Evolutionary conservation across 2,797 vertebrate species (phyloP).

Genomic region (Peromyscus aztecus): DNA sequence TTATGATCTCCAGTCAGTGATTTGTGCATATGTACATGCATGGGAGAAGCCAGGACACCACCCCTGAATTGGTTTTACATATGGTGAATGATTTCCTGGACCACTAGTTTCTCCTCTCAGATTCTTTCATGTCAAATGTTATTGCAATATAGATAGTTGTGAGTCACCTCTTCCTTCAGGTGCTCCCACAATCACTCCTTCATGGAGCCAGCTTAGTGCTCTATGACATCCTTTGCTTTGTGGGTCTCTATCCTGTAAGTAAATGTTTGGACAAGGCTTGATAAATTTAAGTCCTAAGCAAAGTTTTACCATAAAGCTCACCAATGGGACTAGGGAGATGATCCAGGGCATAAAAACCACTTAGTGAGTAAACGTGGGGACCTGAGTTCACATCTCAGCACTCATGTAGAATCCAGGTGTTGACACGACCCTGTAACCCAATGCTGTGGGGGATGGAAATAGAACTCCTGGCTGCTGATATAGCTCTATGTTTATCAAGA

Average conservation of each 20-base stretch:
- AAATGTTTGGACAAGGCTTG: not conserved
- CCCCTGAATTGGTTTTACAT: not conserved
- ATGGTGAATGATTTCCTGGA: not conserved
- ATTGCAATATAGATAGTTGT: not conserved
- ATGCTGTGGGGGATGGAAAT: not conserved
- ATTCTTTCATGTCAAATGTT: not conserved
- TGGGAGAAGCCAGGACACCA: not conserved
- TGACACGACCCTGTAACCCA: not conserved
- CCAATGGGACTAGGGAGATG: not conserved
- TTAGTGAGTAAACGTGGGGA: not conserved
- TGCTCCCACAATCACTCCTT: not conserved
- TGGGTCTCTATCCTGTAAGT: not conserved
- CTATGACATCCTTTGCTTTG: not conserved
- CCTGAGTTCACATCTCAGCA: not conserved
- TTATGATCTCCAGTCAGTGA: not conserved
- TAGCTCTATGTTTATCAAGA: not conserved
- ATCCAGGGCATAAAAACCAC: not conserved
- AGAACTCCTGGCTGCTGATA: too few relatives aligned
- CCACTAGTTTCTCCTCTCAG: not conserved
- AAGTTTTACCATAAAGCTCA: not conserved
- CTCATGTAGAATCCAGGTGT: not conserved
- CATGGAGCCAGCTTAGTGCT: not conserved
- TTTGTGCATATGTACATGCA: not conserved
- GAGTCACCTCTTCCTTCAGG: not conserved
- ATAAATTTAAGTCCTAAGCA: slow-evolving; percentile 2